phyloP scores from a whole-genome alignment of 2,113 vertebrate species.

The Dicaeum eximium region DNA sequence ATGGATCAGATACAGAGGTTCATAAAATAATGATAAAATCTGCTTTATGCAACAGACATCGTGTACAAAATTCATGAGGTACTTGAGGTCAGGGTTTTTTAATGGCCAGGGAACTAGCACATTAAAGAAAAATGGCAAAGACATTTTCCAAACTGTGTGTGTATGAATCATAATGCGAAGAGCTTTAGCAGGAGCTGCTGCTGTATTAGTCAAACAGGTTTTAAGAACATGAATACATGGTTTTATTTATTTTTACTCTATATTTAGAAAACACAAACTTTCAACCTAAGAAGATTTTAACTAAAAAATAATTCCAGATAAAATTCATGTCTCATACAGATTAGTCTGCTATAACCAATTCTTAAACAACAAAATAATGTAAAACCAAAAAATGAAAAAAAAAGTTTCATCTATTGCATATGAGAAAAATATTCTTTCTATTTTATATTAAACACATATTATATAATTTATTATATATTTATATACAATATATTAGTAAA shows the following conservation, averaged over 20 bases:
- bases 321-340: neutral
- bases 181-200: neutral
- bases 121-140: neutral
- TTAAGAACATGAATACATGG: neutral
- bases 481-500: too few species aligned
- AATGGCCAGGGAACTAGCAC: neutral
- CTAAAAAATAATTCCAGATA: neutral
- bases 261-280: neutral
- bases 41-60: neutral
- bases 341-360: neutral
- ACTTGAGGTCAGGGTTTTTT: neutral
- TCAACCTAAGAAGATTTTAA: neutral
- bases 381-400: neutral
- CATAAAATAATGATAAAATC: slow-evolving; percentile 23
- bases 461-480: too few species aligned
- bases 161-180: neutral
- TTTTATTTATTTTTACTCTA: neutral
- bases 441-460: too few species aligned
- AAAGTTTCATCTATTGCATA: neutral
- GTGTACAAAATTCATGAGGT: neutral
- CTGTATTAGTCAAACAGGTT: neutral
- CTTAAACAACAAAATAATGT: neutral
- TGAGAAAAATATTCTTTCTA: neutral
- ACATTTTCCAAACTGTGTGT: neutral
- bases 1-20: neutral